Percentiles rank a stretch among this genome's conserved stretches.
phyloP scores from a whole-genome alignment of 2,888 invertebrate genomes.

The Lagria hirta region DNA sequence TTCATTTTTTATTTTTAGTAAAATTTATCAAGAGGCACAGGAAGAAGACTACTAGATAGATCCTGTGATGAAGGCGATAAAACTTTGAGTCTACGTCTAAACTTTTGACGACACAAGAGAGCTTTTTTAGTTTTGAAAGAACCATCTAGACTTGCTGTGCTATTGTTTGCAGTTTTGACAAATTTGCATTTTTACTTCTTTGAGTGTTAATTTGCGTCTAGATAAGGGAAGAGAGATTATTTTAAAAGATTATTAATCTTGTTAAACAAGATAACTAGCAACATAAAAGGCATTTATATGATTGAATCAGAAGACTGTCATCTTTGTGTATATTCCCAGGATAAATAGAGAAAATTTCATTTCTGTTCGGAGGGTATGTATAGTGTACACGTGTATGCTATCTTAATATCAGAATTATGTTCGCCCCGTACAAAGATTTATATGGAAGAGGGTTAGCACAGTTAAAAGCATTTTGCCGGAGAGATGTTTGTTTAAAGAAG shows the following conservation, averaged over 20 bases:
- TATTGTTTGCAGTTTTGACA: conserved; percentile 14
- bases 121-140: conserved; percentile 9
- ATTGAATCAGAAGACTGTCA: no score
- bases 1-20: conserved; percentile 32
- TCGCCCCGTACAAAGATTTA: conserved; percentile 35
- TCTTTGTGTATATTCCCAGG: no score
- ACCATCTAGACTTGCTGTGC: conserved; percentile 6
- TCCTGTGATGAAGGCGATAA: conserved; percentile 29
- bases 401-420: conserved; percentile 34
- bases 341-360: no score
- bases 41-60: conserved; percentile 26
- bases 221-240: no score
- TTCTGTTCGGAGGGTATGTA: no score
- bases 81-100: conserved; percentile 27
- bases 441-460: conserved; percentile 27
- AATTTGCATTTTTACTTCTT: no score
- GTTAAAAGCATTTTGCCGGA: conserved; percentile 29
- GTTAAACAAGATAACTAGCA: no score
- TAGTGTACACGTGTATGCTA: conserved; percentile 25
- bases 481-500: conserved; percentile 47
- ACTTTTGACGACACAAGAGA: conserved; percentile 35
- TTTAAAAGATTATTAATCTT: no score
- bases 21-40: conserved; percentile 37
- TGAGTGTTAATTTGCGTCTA: no score
- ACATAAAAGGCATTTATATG: no score